Conservation (phyloP, 2,888 invertebrate genomes). For the Leptopilina syphax region DNA sequence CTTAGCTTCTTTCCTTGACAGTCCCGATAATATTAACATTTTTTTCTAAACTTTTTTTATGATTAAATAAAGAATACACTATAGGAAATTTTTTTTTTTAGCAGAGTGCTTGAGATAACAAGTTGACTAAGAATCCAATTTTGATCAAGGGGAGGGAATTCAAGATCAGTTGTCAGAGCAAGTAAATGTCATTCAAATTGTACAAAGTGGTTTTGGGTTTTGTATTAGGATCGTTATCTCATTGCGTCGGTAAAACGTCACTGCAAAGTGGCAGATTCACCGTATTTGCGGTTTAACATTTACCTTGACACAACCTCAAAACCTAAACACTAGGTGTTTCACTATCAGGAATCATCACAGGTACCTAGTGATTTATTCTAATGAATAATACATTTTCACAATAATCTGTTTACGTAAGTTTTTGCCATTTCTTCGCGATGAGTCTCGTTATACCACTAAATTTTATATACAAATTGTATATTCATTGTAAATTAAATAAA, state of each 20-base stretch:
- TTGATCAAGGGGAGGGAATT: too few species aligned
- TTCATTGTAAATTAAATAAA: too few species aligned
- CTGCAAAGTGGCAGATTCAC: slow-evolving; percentile 21
- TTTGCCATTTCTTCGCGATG: neutral
- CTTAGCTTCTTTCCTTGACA: too few species aligned
- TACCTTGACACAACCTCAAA: slow-evolving; percentile 40
- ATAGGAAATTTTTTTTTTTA: too few species aligned
- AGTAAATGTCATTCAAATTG: slow-evolving; percentile 47
- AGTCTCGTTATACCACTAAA: neutral
- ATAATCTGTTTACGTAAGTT: slow-evolving; percentile 24
- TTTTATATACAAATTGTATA: too few species aligned
- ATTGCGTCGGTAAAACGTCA: slow-evolving; percentile 33
- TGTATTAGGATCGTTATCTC: slow-evolving; percentile 40
- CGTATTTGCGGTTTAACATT: slow-evolving; percentile 39
- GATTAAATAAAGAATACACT: too few species aligned
- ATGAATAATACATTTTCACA: slow-evolving; percentile 31
- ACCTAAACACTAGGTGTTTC: slow-evolving; percentile 37
- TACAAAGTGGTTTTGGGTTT: slow-evolving; percentile 52
- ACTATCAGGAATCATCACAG: slow-evolving; percentile 11
- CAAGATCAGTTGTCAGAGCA: slow-evolving; percentile 52
- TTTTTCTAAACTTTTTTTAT: too few species aligned
- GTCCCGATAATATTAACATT: too few species aligned
- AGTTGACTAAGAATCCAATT: too few species aligned
- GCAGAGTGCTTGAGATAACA: too few species aligned
- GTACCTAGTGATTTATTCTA: slow-evolving; percentile 35